Evolutionary conservation across 1,140 invertebrate genomes (phyloP), one percentile per base, ranked within the genome.

Genomic region (Vollenhovia emeryi): DNA sequence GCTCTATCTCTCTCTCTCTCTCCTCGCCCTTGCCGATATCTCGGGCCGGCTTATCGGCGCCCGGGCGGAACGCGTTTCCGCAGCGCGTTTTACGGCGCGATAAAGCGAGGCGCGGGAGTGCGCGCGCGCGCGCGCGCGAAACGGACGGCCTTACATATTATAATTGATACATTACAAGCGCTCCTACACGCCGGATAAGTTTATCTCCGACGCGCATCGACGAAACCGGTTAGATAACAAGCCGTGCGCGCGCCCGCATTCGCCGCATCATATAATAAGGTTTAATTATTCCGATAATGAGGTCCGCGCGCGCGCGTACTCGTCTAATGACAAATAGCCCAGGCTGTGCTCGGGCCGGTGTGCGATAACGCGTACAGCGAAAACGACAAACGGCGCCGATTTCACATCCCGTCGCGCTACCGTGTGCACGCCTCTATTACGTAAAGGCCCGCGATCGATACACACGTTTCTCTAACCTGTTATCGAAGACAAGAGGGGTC

Each of bases 281-380:
- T 90, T 90, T 90, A 90, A 90, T 90, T 90, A 90, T 90, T 90
- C 88, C 75, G 71, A 87, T 90, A 90, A 90, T 87, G 87, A 90
- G 57, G 50, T 11, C 69, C 69, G 55, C 75, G 59, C 52, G 40
- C 57, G 40, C 75, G 59, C 52, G 40, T 36, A 24, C 18, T 60
- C 30, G 57, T 75, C 73, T 86, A 86, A 89, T 88, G 88, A 89
- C 87, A 86, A 89, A 89, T 78, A 86, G 64, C 83, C n/a, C 82
- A 59, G 30, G 33, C 21, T 62, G 76, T 59, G 57, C 48, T n/a
- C 82, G 62, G 71, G 21, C 24, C 27, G 21, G 15, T n/a, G 27
- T 59, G 50, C 18, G 69, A 45, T 27, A 59, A 11, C 64, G 64
- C 36, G 15, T 74, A 33, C 18, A 69, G 45, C 78, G 48, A 80